Base-by-base conservation (phyloP, 35 echinoderm and acorn worm species). In the Lytechinus variegatus region DNA sequence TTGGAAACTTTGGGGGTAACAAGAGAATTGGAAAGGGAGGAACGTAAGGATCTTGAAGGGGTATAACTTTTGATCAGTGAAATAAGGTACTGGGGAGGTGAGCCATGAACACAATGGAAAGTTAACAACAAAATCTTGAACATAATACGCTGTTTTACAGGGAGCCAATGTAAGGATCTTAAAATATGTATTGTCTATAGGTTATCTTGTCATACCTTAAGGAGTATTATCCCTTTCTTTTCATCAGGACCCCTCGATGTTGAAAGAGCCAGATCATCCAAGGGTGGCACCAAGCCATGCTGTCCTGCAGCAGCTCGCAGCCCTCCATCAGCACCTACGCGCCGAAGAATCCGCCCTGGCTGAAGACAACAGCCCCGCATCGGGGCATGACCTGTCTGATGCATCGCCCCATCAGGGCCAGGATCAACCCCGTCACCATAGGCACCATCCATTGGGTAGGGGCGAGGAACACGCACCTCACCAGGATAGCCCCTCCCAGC, bases 281-380 rank as follows among this genome's bases (percentile, higher is more conserved):
- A 19, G 13, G 52, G 92, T 57, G 6, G 92, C 92, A 11, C 92
- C 92, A 9, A 93, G 92, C 10, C 92, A 93, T 54, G 53, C 92
- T 57, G 92, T 93, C 92, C 92, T 93, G 5, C 92, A 93, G 92
- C 92, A 93, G 28, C 92, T 93, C 6, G 92, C 92, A 27, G 92
- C 92, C 92, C 92, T 93, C 55, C 92, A 93, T 93, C 92, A 93
- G 92, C 92, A 93, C 54, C 92, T 93, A 57, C 52, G 92, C 6
- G 92, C 92, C 52, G 92, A 93, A 93, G 92, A 93, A 27, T 54
- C 92, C 27, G 92, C 53, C 92, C 54, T 54, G 13, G 55, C 27
- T 54, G 24, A 54, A 4, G 21, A 44, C 10, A 54, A 90, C 8
- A 33, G 29, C 88, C 16, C 16, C 28, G 28, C 28, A 10, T 52